phyloP scores from a whole-genome alignment of 2,113 vertebrate species.

The rat (Rattus norvegicus) region DNA sequence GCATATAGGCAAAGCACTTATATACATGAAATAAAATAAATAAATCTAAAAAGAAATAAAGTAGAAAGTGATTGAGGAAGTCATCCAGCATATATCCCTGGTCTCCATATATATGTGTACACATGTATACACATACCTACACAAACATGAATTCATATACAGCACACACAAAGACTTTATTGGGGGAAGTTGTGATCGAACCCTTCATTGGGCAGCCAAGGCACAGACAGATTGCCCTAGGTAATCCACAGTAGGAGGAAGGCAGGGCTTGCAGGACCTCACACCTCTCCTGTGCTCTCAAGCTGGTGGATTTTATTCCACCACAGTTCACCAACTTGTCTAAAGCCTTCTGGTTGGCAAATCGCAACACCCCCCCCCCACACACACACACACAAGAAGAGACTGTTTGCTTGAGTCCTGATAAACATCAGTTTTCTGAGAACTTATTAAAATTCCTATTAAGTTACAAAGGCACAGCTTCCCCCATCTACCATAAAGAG shows the following conservation, averaged over 20 bases:
- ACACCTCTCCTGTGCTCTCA: not conserved
- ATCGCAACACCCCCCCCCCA: not conserved
- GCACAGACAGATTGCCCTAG: not conserved
- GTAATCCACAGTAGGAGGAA: not conserved
- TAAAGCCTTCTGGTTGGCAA: not conserved
- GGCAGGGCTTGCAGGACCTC: not conserved
- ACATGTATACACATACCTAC: not conserved
- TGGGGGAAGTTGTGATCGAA: not conserved
- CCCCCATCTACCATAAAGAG: not conserved
- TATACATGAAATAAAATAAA: not conserved
- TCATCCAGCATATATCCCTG: not conserved
- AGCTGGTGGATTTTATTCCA: not conserved
- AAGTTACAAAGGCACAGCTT: not conserved
- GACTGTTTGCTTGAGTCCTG: not conserved
- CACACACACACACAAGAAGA: not conserved
- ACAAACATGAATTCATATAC: not conserved
- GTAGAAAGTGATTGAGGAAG: not conserved
- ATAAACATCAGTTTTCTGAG: constrained; percentile 44
- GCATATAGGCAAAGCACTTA: not conserved
- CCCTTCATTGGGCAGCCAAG: not conserved
- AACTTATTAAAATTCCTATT: constrained; percentile 49
- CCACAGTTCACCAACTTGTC: not conserved
- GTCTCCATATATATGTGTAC: not conserved
- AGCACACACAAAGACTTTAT: not conserved
- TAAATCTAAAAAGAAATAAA: not conserved